Conservation (phyloP, 2,888 invertebrate species). For the Leptothorax acervorum region DNA sequence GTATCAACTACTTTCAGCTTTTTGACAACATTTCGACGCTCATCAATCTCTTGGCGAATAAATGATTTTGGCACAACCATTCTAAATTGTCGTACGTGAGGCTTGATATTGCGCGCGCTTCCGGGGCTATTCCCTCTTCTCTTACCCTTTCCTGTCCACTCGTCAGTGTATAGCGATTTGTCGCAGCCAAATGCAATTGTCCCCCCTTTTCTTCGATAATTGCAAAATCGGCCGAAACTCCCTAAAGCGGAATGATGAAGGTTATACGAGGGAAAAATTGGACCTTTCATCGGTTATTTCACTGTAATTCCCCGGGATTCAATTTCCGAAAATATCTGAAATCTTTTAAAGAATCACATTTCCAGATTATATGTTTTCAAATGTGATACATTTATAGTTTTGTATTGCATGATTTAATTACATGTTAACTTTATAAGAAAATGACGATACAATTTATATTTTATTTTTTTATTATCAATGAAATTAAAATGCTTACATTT, state of each 20-base stretch:
- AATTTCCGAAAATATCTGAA: not conserved
- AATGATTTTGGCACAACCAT: constrained; percentile 15
- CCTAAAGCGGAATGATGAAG: constrained; percentile 30
- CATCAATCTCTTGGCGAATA: constrained; percentile 39
- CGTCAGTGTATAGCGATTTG: constrained; percentile 67
- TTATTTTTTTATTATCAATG: not conserved
- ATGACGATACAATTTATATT: not conserved
- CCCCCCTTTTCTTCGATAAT: constrained; percentile 75
- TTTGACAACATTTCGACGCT: constrained; percentile 35
- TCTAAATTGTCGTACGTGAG: constrained; percentile 58
- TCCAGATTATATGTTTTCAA: not conserved
- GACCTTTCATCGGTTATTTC: constrained; percentile 19
- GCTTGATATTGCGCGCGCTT: constrained; percentile 74
- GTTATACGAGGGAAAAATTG: constrained; percentile 37
- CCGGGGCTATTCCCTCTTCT: constrained; percentile 66
- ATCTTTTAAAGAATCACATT: not conserved
- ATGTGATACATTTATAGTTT: not conserved
- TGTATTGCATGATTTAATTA: not conserved
- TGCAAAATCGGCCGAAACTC: constrained; percentile 73
- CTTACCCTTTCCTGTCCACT: constrained; percentile 63
- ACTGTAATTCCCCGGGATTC: constrained; percentile 7
- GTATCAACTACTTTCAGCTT: constrained; percentile 15
- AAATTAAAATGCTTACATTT: not conserved
- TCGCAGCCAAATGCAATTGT: constrained; percentile 76
- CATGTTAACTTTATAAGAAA: not conserved